These are phyloP conservation scores for Dromaius novaehollandiae DNA, from an alignment of 2,113 vertebrate genomes.

Conservation along the genomic window DNA sequence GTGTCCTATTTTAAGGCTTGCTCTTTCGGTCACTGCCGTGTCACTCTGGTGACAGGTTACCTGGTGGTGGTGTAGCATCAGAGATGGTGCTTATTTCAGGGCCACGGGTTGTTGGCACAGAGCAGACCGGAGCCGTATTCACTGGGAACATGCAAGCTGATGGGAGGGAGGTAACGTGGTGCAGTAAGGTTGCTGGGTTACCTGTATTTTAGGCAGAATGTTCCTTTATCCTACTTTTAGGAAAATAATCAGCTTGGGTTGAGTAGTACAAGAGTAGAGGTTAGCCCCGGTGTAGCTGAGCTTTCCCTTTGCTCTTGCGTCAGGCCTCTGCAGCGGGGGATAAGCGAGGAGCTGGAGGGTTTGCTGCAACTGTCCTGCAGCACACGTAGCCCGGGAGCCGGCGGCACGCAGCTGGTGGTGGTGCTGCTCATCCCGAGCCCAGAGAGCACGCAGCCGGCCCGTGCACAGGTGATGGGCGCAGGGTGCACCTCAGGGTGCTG, in stretches of 20 bases:
- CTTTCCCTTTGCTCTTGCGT: neutral
- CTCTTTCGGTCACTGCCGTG: fast-evolving
- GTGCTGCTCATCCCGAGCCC: neutral
- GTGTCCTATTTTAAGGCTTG: neutral
- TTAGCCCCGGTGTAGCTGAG: neutral
- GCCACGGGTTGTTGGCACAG: neutral
- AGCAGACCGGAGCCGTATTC: neutral
- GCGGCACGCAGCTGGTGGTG: neutral
- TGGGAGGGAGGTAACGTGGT: fast-evolving
- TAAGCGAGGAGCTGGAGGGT: neutral
- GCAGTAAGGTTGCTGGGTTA: neutral
- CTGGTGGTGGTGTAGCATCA: neutral
- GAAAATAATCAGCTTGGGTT: neutral
- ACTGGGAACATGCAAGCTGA: fast-evolving
- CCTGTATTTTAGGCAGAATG: neutral
- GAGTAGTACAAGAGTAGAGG: neutral
- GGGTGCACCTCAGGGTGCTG: no score
- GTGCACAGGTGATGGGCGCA: no score
- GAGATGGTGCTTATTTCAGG: neutral
- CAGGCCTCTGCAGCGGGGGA: no score
- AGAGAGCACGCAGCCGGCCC: neutral
- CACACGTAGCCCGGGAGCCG: neutral
- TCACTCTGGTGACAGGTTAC: neutral
- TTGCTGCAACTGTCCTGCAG: neutral
- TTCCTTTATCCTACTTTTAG: neutral